phyloP scores from a whole-genome alignment of 2,797 vertebrate genomes.

The Malacoraja senta region DNA sequence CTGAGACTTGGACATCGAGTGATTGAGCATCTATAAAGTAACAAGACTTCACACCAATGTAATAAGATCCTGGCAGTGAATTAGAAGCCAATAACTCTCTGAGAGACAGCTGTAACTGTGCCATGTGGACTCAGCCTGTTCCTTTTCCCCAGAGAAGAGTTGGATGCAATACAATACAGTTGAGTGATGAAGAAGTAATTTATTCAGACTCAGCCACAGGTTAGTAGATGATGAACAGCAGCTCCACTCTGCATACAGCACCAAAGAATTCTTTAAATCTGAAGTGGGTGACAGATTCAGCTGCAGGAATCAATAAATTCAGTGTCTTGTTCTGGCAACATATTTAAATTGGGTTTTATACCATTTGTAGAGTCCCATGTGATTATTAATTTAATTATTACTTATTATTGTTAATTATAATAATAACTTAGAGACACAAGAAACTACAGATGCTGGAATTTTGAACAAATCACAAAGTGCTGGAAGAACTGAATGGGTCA shows the following conservation, averaged over 20 bases:
- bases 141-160: not conserved
- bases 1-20: not conserved
- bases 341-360: not conserved
- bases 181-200: constrained; percentile 21
- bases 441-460: too few species aligned
- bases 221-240: constrained; percentile 1
- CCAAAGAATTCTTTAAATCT: not conserved
- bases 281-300: not conserved
- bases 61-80: not conserved
- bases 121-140: constrained; percentile 11
- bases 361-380: not conserved
- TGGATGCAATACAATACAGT: not conserved
- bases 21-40: not conserved
- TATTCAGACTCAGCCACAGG: not conserved
- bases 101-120: not conserved
- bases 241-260: not conserved
- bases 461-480: too few species aligned
- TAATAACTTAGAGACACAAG: too few species aligned
- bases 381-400: not conserved
- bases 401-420: too few species aligned
- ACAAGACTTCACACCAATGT: not conserved
- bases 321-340: not conserved
- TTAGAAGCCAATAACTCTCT: not conserved
- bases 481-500: too few species aligned
- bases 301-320: not conserved